Percentiles rank a stretch among this genome's conserved stretches.
Evolutionary conservation across 2,888 invertebrate genomes (phyloP).

Genomic region (Saturnia pavonia): DNA sequence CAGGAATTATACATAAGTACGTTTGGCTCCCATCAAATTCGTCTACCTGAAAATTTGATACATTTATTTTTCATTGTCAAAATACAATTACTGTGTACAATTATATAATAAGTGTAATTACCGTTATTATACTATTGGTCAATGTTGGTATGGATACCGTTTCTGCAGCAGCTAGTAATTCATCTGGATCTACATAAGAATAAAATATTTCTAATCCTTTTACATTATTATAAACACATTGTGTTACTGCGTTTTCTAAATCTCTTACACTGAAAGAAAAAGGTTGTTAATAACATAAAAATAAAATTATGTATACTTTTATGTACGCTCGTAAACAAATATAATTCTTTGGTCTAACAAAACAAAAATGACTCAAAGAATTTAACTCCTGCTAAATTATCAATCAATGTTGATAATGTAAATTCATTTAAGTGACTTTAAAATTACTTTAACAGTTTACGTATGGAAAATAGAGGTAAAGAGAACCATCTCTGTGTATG

Average conservation of each 20-base stretch:
- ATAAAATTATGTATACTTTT: no score
- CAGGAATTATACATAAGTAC: slow-evolving; percentile 49
- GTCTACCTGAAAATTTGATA: slow-evolving; percentile 39
- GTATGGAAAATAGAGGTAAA: no score
- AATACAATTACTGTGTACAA: slow-evolving; percentile 1
- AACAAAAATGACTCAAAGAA: no score
- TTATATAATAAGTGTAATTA: slow-evolving; percentile 20
- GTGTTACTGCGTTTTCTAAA: slow-evolving; percentile 31
- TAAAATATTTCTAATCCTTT: slow-evolving; percentile 44
- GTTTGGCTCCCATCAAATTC: slow-evolving; percentile 41
- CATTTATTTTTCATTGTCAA: not conserved
- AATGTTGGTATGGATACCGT: slow-evolving; percentile 29
- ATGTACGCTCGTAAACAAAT: no score
- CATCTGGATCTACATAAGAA: slow-evolving; percentile 44
- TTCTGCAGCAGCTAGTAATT: slow-evolving; percentile 42
- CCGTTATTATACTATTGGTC: slow-evolving; percentile 26
- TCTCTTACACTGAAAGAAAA: slow-evolving; percentile 33
- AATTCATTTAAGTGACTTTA: no score
- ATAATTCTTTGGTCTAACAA: no score
- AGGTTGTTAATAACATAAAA: not conserved
- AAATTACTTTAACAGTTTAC: no score
- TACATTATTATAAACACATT: slow-evolving; percentile 24
- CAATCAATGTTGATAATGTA: no score
- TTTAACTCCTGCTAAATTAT: no score
- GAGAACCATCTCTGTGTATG: no score